Conservation (phyloP, 2,113 vertebrate genomes). For the Tetrax tetrax region DNA sequence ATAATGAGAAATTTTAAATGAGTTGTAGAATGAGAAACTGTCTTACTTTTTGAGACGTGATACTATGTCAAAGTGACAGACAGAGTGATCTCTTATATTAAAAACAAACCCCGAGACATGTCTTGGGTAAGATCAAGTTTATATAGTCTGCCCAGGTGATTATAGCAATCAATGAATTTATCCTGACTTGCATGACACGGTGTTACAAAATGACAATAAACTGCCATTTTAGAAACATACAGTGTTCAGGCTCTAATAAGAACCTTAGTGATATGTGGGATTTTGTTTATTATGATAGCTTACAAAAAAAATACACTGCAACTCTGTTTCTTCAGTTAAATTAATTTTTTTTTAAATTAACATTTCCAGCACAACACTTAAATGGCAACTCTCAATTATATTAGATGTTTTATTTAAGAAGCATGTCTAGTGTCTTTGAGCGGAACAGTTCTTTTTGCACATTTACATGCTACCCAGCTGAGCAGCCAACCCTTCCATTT, state of each 20-base stretch:
- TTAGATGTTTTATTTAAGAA: conserved; percentile 71
- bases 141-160: background rate
- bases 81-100: background rate
- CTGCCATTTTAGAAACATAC: background rate
- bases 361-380: conserved; percentile 44
- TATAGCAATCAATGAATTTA: background rate
- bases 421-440: conserved; percentile 61
- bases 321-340: conserved; percentile 15
- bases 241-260: background rate
- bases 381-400: conserved; percentile 63
- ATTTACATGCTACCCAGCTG: conserved; percentile 68
- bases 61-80: conserved; percentile 13
- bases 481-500: conserved; percentile 67
- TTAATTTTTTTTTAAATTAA: conserved; percentile 50
- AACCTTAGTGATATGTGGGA: background rate
- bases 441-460: conserved; percentile 58
- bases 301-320: background rate
- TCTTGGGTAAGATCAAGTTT: background rate
- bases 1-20: conserved; percentile 63
- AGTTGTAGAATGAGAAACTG: conserved; percentile 50
- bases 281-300: conserved; percentile 11
- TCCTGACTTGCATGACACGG: background rate
- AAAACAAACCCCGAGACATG: background rate
- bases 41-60: conserved; percentile 17
- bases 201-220: conserved; percentile 22